These are phyloP conservation scores for Nasonia longicornis DNA, from an alignment of 1,140 invertebrate genomes.

Conservation along the genomic window DNA sequence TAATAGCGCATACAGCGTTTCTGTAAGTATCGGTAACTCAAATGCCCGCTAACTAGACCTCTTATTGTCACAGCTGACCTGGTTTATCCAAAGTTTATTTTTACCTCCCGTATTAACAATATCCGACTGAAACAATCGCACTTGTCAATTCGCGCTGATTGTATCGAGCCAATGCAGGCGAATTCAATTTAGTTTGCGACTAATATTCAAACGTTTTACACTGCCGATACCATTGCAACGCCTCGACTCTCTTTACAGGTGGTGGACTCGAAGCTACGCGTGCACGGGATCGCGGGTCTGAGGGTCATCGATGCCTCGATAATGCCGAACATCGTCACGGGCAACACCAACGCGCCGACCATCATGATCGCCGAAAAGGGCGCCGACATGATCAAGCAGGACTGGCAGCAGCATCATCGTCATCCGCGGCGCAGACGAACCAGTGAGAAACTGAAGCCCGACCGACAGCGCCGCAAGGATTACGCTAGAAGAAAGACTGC, in stretches of 20 bases:
- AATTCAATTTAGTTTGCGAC: too few relatives aligned
- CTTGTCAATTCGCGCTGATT: too few relatives aligned
- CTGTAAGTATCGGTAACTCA: too few relatives aligned
- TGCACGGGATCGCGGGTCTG: constrained; percentile 72
- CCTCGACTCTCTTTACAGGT: constrained; percentile 58
- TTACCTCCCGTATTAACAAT: too few relatives aligned
- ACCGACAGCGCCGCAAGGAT: neutral
- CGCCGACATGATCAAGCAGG: constrained; percentile 76
- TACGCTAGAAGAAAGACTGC: neutral
- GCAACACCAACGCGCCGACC: constrained; percentile 78
- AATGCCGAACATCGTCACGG: constrained; percentile 77
- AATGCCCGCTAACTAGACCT: too few relatives aligned
- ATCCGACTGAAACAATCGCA: too few relatives aligned
- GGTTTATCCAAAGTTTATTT: too few relatives aligned
- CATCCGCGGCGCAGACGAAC: neutral
- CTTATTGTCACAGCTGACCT: too few relatives aligned
- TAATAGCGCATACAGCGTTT: too few relatives aligned
- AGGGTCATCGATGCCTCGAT: constrained; percentile 80
- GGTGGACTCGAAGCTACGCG: constrained; percentile 72
- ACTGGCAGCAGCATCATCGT: constrained; percentile 54
- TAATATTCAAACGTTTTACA: too few relatives aligned
- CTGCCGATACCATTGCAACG: too few relatives aligned
- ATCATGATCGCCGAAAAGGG: constrained; percentile 80
- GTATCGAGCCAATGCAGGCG: too few relatives aligned
- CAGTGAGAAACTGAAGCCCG: neutral